phyloP scores from a whole-genome alignment of 2,113 vertebrate genomes.

The Tylochromis polylepis region DNA sequence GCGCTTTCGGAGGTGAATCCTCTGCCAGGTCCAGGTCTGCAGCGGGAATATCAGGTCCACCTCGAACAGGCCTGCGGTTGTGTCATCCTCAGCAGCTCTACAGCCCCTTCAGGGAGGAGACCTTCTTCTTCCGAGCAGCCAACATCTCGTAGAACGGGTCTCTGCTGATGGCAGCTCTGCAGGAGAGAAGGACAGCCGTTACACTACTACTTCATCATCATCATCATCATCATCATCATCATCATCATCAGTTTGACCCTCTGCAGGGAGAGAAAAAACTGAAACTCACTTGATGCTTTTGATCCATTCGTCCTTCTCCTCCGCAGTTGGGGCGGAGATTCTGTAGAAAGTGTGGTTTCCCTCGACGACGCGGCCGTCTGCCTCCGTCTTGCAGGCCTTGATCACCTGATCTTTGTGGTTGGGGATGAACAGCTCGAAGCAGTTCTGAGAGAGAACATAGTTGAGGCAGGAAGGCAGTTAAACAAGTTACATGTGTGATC shows the following conservation, averaged over 20 bases:
- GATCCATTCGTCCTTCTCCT: constrained; percentile 98
- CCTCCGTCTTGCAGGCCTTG: constrained; percentile 97
- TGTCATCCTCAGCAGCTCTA: constrained; percentile 50
- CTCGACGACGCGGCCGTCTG: constrained; percentile 92
- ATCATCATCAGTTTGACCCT: not conserved
- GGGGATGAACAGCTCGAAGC: constrained; percentile 95
- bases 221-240: not conserved
- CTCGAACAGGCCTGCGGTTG: not conserved
- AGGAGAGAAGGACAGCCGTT: not conserved
- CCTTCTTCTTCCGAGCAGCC: constrained; percentile 94
- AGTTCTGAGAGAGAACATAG: constrained; percentile 79
- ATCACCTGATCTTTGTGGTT: constrained; percentile 98
- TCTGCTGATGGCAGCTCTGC: constrained; percentile 95
- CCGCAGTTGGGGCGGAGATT: constrained; percentile 88
- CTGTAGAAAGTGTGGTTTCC: constrained; percentile 97
- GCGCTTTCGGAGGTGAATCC: not conserved
- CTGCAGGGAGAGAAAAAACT: not conserved
- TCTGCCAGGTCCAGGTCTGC: constrained; percentile 1
- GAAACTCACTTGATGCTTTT: constrained; percentile 89
- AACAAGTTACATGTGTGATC: not conserved
- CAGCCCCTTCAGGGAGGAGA: constrained; percentile 87
- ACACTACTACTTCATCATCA: not conserved
- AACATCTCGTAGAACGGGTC: constrained; percentile 99
- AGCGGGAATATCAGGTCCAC: not conserved
- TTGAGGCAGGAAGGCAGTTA: not conserved